Base-by-base conservation (phyloP, 2,113 vertebrate genomes). In the Capra hircus region DNA sequence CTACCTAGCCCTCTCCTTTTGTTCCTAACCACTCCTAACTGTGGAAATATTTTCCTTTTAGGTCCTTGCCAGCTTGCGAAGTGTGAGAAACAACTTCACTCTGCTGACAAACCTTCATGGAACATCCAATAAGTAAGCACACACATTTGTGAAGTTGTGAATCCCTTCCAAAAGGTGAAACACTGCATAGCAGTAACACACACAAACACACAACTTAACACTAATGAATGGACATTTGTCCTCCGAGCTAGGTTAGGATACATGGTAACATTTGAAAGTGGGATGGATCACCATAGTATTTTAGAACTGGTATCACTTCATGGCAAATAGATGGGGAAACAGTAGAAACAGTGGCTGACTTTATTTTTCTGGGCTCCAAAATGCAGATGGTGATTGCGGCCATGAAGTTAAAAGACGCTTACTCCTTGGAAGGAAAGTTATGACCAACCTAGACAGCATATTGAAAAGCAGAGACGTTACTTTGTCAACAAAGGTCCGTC, bases 1-100 rank as follows among this genome's bases (percentile, higher is more conserved):
- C 6, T 84, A 43, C 80, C 59, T 40, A 6, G 60, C 40, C 8
- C 2, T 86, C n/a, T 77, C 60, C 60, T 57, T 92, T 89, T 43
- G 45, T 82, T 57, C 45, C 48, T 92, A 88, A 94, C 81, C 40
- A 40, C 28, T 80, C 15, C 77, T 89, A 82, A 82, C 80, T 21
- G 30, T 45, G 28, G 33, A 77, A 94, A 84, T 8, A 3, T 92
- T 95, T 97, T 92, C 27, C 95, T 95, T 88, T 0, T 21, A 99
- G 99, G 99, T 99, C 92, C 99, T 99, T 33, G 99, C 99, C 36
- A 99, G 99, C 95, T 99, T 99, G 80, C 98, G 99, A 48, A 99
- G 99, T 10, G 99, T 99, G 91, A 99, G 99, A 97, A 99, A 99
- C 98, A 99, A 99, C 98, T 99, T 99, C 98, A 99, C 99, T 7